Base-by-base conservation (phyloP, 2,113 vertebrate genomes). In the Desmodus rotundus region DNA sequence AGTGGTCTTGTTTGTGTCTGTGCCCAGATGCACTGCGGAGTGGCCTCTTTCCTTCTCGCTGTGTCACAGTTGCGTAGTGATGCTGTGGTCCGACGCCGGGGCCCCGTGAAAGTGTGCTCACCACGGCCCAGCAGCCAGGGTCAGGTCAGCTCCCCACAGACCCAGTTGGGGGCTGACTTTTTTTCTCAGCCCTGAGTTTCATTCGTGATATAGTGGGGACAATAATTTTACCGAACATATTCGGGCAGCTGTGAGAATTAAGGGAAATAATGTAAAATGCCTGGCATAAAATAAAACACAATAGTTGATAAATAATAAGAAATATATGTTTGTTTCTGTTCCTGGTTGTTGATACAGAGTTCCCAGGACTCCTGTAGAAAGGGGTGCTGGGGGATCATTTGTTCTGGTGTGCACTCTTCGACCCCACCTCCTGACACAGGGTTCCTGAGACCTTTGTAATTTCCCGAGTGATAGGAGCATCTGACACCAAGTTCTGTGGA, bases 241-340 rank as follows among this genome's bases (percentile, higher is more conserved):
- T 77, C 8, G 33, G 76, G 52, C 15, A 50, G n/a, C 31, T 47
- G 70, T 47, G 61, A 90, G 43, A 50, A 72, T 45, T 28, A n/a
- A 90, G 45, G 17, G 6, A 36, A 80, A 41, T 63, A 20, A 36
- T 17, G 14, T n/a, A 45, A 77, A 91, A 83, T 9, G 28, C 56
- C 22, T 41, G 7, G 14, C 70, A 50, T n/a, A 72, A 95, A 78
- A 73, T 72, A 93, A 80, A 78, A 84, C 31, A 84, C 38, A 85
- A 50, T 15, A 68, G 82, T 50, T 22, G 26, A 22, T 36, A 36
- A 68, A 85, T 19, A 67, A 84, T n/a, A 47, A 84, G 41, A 47
- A 65, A 63, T n/a, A n/a, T 45, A 61, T 43, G 54, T 63, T 45
- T 83, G 56, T 33, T 17, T 63, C 82, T 50, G 22, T 15, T 11